phyloP scores from a whole-genome alignment of 2,113 vertebrate species.

The Percina caprodes region DNA sequence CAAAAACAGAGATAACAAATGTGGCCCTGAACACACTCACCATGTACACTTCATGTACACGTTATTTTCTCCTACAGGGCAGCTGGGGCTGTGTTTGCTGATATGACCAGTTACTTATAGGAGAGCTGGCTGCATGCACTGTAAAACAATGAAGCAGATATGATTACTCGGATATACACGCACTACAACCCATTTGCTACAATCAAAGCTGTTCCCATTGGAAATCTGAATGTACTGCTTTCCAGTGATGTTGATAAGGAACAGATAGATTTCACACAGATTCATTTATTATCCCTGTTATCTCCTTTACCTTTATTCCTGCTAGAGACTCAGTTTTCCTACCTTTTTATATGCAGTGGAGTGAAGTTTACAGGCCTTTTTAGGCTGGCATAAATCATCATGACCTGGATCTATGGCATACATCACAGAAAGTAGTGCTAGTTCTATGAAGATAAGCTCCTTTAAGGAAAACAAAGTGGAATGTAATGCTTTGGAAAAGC shows the following conservation, averaged over 20 bases:
- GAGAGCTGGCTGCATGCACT: slow-evolving; percentile 34
- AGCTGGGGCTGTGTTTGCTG: slow-evolving; percentile 55
- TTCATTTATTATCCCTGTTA: slow-evolving; percentile 64
- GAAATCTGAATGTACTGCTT: slow-evolving; percentile 33
- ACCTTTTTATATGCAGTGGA: slow-evolving; percentile 31
- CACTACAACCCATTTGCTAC: slow-evolving; percentile 11
- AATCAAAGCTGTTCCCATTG: slow-evolving; percentile 18
- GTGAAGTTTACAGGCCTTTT: slow-evolving; percentile 52
- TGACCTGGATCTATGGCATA: slow-evolving; percentile 63
- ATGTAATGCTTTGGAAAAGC: slow-evolving; percentile 3
- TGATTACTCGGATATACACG: slow-evolving; percentile 59
- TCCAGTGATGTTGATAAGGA: slow-evolving; percentile 53
- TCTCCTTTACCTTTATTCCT: slow-evolving; percentile 53
- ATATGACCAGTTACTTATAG: slow-evolving; percentile 60
- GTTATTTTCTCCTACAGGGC: slow-evolving; percentile 59
- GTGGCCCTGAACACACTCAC: slow-evolving; percentile 56
- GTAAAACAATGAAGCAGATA: slow-evolving; percentile 64
- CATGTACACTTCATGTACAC: slow-evolving; percentile 35
- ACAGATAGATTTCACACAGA: slow-evolving; percentile 52
- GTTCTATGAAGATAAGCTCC: slow-evolving; percentile 18
- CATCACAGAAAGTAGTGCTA: slow-evolving; percentile 36
- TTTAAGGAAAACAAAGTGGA: slow-evolving; percentile 24
- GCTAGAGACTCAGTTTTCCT: slow-evolving; percentile 33
- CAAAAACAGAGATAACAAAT: slow-evolving; percentile 71
- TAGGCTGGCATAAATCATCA: slow-evolving; percentile 63